Base-by-base conservation (phyloP, 2,888 invertebrate species). In the Drepana falcataria region DNA sequence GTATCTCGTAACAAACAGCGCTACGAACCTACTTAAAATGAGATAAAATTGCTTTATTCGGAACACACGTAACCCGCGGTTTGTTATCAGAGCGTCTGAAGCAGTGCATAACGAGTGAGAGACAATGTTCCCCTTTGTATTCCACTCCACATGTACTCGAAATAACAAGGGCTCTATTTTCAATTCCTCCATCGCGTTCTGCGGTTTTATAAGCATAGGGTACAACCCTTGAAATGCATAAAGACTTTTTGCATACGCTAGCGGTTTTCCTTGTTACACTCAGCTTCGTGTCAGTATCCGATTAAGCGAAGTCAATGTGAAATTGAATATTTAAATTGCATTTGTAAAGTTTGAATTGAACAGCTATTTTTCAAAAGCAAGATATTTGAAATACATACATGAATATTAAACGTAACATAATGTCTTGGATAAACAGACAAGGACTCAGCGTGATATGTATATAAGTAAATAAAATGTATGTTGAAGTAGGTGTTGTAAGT, bases 141-240 rank as follows among this genome's bases (percentile, higher is more conserved):
- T 85, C 83, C 85, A 77, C 87, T 87, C 82, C 78, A 85, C 85
- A 78, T 81, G 76, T 77, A 81, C 87, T 89, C 79, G 78, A 88
- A 87, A 90, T 90, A 90, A 90, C 88, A 89, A 89, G 88, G 84
- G 84, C 81, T 81, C 87, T 87, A 88, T 86, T 89, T 88, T 88
- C 87, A 86, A 87, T 88, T 87, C 84, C 79, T 83, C 78, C 73
- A 82, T 77, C 71, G 79, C 72, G 61, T 77, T 77, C 75, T 66
- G 81, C 63, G 82, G 83, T 78, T 77, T 63, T 69, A 74, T 77
- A 77, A 77, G 75, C 75, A 70, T 69, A 74, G 75, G 63, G 59
- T 60, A 60, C 57, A 63, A 74, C 77, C 79, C 81, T 82, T 77
- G 71, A 81, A 81, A 78, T 80, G 79, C 80, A 81, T 78, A 75